phyloP scores from a whole-genome alignment of 2,113 vertebrate species.

The Ancistrus triradiatus region DNA sequence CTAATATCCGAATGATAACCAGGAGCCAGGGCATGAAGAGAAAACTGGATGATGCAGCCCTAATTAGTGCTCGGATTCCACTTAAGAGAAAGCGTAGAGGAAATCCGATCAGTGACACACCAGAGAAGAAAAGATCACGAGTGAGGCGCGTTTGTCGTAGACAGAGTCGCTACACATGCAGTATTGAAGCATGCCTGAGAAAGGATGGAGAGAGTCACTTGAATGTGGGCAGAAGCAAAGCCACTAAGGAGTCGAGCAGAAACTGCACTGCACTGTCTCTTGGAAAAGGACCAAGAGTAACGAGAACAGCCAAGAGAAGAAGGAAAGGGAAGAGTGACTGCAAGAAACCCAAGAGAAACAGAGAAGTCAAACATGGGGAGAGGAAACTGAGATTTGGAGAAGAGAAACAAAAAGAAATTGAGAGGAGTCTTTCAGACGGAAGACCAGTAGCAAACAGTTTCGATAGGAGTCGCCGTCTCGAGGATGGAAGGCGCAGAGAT shows the following conservation, averaged over 20 bases:
- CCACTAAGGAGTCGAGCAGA: too few species aligned
- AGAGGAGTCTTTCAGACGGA: too few species aligned
- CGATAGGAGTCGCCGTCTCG: too few species aligned
- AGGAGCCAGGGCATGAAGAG: slow-evolving; percentile 36
- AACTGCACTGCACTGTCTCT: too few species aligned
- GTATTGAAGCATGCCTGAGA: not conserved
- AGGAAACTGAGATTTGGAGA: not conserved
- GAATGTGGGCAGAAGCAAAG: too few species aligned
- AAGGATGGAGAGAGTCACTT: not conserved
- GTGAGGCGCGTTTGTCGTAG: not conserved
- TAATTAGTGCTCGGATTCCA: not conserved
- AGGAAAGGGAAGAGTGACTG: not conserved
- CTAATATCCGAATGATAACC: slow-evolving; percentile 24
- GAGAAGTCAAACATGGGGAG: too few species aligned
- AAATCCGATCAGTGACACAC: not conserved
- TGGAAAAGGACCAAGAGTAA: too few species aligned
- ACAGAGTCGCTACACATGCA: too few species aligned
- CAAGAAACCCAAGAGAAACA: not conserved
- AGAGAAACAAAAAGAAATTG: too few species aligned
- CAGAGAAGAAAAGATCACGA: not conserved
- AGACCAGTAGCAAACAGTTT: too few species aligned
- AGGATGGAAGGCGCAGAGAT: too few species aligned
- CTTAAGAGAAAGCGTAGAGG: not conserved
- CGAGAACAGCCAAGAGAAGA: not conserved
- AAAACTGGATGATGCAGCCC: not conserved